These are phyloP conservation scores for Drosophila kuntzei DNA, from an alignment of 2,888 invertebrate species.

Conservation along the genomic window DNA sequence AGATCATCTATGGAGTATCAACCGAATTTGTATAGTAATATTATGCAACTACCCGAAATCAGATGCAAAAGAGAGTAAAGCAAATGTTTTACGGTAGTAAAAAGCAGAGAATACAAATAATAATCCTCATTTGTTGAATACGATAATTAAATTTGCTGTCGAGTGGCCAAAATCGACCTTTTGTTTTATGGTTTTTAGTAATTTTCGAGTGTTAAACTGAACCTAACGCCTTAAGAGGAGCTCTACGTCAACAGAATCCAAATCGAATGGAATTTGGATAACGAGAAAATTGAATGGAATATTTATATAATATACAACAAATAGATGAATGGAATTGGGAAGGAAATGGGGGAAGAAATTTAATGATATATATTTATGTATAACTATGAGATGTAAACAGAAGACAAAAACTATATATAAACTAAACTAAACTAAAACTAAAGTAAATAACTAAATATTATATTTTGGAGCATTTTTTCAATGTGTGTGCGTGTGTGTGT, in stretches of 20 bases:
- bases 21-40: slow-evolving; percentile 2
- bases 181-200: slow-evolving; percentile 24
- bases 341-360: slow-evolving; percentile 1
- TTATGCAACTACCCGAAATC: background rate
- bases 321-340: slow-evolving; percentile 10
- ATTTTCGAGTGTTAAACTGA: slow-evolving; percentile 40
- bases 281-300: slow-evolving; percentile 36
- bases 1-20: background rate
- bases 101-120: slow-evolving; percentile 2
- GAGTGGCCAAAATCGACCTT: slow-evolving; percentile 31
- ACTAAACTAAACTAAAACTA: no score
- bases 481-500: slow-evolving; percentile 50
- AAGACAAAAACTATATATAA: slow-evolving; percentile 38
- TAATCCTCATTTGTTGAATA: background rate
- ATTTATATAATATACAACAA: slow-evolving; percentile 51
- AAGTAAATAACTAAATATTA: slow-evolving; percentile 46
- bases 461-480: slow-evolving; percentile 66
- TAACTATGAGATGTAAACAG: slow-evolving; percentile 40
- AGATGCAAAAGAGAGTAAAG: slow-evolving; percentile 5
- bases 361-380: slow-evolving; percentile 33
- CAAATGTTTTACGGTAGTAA: slow-evolving; percentile 31
- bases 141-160: slow-evolving; percentile 1
- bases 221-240: slow-evolving; percentile 57
- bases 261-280: slow-evolving; percentile 16
- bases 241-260: slow-evolving; percentile 42